phyloP scores from a whole-genome alignment of 2,888 invertebrate genomes.

The Nebria brevicollis region DNA sequence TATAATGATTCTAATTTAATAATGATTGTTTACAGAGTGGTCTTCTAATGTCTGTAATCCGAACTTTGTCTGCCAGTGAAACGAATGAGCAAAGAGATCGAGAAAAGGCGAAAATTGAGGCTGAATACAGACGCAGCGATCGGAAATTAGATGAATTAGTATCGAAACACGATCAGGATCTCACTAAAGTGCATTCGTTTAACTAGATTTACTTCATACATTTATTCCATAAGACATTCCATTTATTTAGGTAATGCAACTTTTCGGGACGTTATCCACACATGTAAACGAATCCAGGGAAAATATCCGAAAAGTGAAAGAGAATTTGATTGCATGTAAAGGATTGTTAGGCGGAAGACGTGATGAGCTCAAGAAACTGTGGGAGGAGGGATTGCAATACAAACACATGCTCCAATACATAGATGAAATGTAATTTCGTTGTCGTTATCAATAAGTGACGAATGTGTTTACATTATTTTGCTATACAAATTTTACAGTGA shows the following conservation, averaged over 20 bases:
- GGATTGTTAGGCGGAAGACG: slow-evolving; percentile 87
- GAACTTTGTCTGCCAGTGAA: slow-evolving; percentile 92
- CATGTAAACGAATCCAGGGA: slow-evolving; percentile 80
- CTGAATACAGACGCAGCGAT: slow-evolving; percentile 93
- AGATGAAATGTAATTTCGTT: slow-evolving; percentile 81
- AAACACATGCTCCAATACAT: slow-evolving; percentile 88
- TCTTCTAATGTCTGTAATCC: slow-evolving; percentile 92
- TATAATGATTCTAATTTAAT: no score
- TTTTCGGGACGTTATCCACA: slow-evolving; percentile 80
- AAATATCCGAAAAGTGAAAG: slow-evolving; percentile 80
- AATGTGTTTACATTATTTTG: slow-evolving; percentile 9
- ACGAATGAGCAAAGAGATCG: slow-evolving; percentile 92
- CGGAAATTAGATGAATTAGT: slow-evolving; percentile 88
- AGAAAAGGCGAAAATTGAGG: slow-evolving; percentile 92
- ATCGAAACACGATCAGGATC: slow-evolving; percentile 85
- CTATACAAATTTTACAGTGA: slow-evolving; percentile 68
- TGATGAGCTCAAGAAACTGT: slow-evolving; percentile 92
- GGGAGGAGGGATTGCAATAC: slow-evolving; percentile 96
- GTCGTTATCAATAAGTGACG: neutral
- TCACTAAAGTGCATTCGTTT: slow-evolving; percentile 74
- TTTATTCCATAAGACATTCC: slow-evolving; percentile 11
- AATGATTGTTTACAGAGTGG: slow-evolving; percentile 71
- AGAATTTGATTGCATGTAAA: slow-evolving; percentile 85
- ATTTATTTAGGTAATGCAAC: slow-evolving; percentile 65
- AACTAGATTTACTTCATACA: slow-evolving; percentile 41